phyloP scores from a whole-genome alignment of 2,888 invertebrate species.

The Meiosimyza decipiens region DNA sequence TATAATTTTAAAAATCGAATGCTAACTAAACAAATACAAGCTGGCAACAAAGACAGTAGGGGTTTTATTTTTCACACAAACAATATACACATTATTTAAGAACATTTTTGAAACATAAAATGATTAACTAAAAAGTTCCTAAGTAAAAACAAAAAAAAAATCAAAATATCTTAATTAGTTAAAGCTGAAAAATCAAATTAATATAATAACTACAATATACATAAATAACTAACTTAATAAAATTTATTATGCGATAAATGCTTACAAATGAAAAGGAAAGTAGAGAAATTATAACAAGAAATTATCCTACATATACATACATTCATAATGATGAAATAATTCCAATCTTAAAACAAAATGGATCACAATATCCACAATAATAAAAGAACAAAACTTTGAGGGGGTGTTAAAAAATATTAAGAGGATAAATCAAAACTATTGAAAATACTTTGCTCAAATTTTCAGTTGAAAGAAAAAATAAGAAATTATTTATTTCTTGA shows the following conservation, averaged over 20 bases:
- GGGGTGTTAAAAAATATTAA: background rate
- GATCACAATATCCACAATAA: background rate
- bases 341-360: background rate
- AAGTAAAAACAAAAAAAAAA: constrained; percentile 41
- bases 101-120: constrained; percentile 54
- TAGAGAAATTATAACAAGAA: constrained; percentile 17
- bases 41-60: constrained; percentile 4
- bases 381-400: background rate
- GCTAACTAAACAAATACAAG: constrained; percentile 29
- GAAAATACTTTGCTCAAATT: constrained; percentile 53
- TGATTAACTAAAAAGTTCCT: constrained; percentile 65
- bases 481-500: constrained; percentile 37
- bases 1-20: constrained; percentile 61
- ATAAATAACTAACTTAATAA: constrained; percentile 35
- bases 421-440: constrained; percentile 34
- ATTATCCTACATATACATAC: constrained; percentile 33
- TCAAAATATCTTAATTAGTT: constrained; percentile 32
- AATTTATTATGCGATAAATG: constrained; percentile 38
- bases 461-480: constrained; percentile 24
- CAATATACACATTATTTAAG: too few species aligned
- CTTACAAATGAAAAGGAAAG: constrained; percentile 40
- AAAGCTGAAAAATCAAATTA: constrained; percentile 41
- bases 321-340: constrained; percentile 10
- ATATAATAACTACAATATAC: constrained; percentile 39
- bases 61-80: too few species aligned